phyloP scores from a whole-genome alignment of 2,888 invertebrate genomes.

The Melieria picta region DNA sequence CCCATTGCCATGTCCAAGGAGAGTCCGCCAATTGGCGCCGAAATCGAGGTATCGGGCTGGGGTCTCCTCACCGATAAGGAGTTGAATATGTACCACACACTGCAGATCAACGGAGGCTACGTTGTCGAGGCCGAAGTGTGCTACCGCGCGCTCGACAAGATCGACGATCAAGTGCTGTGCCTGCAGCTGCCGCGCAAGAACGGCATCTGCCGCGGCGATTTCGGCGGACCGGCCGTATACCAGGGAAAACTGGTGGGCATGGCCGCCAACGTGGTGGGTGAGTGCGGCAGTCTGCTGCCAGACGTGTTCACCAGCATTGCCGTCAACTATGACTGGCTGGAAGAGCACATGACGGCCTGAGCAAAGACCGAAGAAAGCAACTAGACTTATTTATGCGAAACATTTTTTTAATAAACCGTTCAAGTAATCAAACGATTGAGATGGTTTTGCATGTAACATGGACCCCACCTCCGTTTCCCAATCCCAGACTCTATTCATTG shows the following conservation, averaged over 20 bases:
- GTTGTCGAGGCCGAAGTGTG: conserved; percentile 43
- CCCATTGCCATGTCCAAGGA: conserved; percentile 46
- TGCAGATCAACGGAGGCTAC: conserved; percentile 41
- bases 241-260: conserved; percentile 52
- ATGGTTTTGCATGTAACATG: too few species aligned
- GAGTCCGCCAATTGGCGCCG: conserved; percentile 42
- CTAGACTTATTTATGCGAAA: too few species aligned
- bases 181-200: conserved; percentile 53
- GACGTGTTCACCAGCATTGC: conserved; percentile 55
- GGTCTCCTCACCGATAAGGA: conserved; percentile 48
- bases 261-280: conserved; percentile 51
- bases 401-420: too few species aligned
- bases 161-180: conserved; percentile 53
- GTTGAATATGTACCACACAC: conserved; percentile 42
- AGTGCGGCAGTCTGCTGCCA: conserved; percentile 54
- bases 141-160: conserved; percentile 15
- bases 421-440: too few species aligned
- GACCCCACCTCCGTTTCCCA: too few species aligned
- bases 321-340: conserved; percentile 50
- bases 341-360: conserved; percentile 40
- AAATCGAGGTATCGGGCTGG: conserved; percentile 57
- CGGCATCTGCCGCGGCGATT: conserved; percentile 60
- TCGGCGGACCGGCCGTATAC: conserved; percentile 60
- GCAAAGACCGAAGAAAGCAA: background rate
- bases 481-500: too few species aligned